These are phyloP conservation scores for Nasua narica DNA, from an alignment of 2,797 vertebrate genomes.

Conservation along the genomic window DNA sequence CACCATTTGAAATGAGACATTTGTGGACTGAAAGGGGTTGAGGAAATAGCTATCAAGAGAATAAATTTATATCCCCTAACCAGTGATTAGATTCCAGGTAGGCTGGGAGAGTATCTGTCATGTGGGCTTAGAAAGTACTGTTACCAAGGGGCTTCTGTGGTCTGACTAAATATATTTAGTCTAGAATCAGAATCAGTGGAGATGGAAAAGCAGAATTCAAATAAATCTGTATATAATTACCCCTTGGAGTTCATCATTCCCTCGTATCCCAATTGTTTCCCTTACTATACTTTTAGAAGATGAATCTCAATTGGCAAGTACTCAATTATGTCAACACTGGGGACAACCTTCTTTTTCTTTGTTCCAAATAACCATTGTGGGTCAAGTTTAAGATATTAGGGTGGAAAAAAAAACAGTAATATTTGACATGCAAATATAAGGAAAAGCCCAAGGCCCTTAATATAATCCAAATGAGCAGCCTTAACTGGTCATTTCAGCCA, in stretches of 20 bases:
- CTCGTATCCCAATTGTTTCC: neutral
- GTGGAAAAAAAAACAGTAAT: neutral
- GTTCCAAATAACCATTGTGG: neutral
- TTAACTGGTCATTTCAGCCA: neutral
- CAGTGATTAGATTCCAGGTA: neutral
- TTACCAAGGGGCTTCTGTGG: neutral
- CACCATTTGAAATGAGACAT: neutral
- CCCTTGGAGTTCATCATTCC: neutral
- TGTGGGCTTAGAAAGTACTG: neutral
- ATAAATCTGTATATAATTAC: neutral
- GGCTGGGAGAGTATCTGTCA: neutral
- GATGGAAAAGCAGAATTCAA: neutral
- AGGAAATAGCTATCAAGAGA: neutral
- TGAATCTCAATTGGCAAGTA: neutral
- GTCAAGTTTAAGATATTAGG: neutral
- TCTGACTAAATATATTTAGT: neutral
- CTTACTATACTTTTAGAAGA: neutral
- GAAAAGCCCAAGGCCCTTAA: neutral
- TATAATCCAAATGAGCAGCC: neutral
- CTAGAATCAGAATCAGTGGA: neutral
- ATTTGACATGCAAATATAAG: neutral
- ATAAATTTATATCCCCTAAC: neutral
- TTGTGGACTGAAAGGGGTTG: neutral
- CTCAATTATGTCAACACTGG: neutral
- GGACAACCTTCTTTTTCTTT: neutral